Base-by-base conservation (phyloP, 1,140 invertebrate species). In the Arctopsyche grandis region DNA sequence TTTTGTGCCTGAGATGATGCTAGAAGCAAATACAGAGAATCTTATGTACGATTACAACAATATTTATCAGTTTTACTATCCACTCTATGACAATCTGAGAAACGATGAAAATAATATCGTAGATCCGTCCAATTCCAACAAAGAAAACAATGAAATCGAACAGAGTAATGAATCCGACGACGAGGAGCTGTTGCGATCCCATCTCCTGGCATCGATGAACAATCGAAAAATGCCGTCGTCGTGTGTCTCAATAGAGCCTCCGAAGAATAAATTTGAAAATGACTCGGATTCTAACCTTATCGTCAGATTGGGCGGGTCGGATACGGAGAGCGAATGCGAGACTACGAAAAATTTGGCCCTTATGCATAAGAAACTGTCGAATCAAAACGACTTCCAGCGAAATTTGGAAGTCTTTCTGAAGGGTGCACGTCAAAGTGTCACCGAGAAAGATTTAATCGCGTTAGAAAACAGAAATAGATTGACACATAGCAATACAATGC, bases 281-380 rank as follows among this genome's bases (percentile, higher is more conserved):
- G 12, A 24, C 24, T 0, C 19, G 7, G 63, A 83, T 73, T 77
- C 79, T 7, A 77, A 69, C 29, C 75, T 89, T 77, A 87, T 89
- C 24, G 88, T 89, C 58, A 83, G 85, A 46, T 81, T 88, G 26
- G 85, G 86, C 22, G 87, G 86, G 10, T 88, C 88, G 63, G 88
- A 89, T 84, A 88, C 87, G 10, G 88, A 87, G 80, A 86, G 84
- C 44, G 88, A 89, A 84, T 84, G 88, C 84, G 88, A 89, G 82
- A 85, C 86, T 60, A 88, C 87, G 10, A 88, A 86, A 82, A 89
- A 89, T 83, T 84, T 89, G 79, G 87, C 86, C 10, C 87, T 86
- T 85, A 89, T 89, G 88, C 88, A 88, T 66, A 84, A 86, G 63
- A 89, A 88, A 83, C 82, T 88, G 60, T 84, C 85, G n/a, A 85